phyloP scores from a whole-genome alignment of 2,113 vertebrate genomes.

The Columba livia region DNA sequence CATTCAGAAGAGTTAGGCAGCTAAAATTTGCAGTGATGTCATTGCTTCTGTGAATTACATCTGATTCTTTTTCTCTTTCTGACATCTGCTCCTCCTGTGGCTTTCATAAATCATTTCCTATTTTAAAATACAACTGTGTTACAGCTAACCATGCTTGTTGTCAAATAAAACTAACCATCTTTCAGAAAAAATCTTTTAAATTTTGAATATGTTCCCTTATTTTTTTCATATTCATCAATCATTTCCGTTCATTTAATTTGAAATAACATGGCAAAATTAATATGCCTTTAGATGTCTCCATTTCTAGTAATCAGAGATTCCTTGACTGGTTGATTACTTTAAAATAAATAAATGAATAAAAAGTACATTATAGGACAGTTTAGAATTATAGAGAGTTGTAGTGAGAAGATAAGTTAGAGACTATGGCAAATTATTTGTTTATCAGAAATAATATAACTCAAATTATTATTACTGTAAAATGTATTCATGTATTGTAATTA shows the following conservation, averaged over 20 bases:
- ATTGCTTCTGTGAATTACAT: not conserved
- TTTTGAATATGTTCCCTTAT: not conserved
- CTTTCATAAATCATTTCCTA: not conserved
- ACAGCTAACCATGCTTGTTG: not conserved
- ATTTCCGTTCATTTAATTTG: not conserved
- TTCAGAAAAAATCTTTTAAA: not conserved
- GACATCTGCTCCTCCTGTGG: fast-evolving
- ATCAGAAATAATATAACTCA: not conserved
- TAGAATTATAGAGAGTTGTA: not conserved
- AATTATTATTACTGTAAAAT: not conserved
- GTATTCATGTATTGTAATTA: not conserved
- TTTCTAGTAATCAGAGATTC: not conserved
- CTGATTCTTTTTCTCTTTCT: not conserved
- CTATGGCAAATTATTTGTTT: not conserved
- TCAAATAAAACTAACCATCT: not conserved
- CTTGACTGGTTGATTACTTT: not conserved
- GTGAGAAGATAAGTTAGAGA: not conserved
- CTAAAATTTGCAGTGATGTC: not conserved
- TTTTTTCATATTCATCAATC: not conserved
- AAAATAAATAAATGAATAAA: not conserved
- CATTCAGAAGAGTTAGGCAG: not conserved
- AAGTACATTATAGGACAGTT: not conserved
- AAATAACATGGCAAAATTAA: not conserved
- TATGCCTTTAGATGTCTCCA: not conserved
- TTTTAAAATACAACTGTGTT: not conserved